These are phyloP conservation scores for Taenioides sp. DNA, from an alignment of 2,797 vertebrate genomes.

Conservation along the genomic window DNA sequence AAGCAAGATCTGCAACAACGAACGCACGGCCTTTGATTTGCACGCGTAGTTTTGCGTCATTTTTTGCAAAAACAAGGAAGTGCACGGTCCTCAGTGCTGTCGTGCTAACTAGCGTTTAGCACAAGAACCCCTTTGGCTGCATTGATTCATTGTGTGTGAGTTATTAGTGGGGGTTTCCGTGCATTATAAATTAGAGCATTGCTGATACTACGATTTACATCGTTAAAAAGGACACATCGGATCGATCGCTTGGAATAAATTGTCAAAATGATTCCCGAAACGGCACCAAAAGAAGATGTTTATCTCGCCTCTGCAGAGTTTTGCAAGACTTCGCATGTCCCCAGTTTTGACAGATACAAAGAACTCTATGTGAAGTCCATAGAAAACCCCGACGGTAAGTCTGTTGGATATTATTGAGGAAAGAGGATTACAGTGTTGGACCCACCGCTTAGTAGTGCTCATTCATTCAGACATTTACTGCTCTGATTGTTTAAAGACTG, in stretches of 20 bases:
- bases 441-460: neutral
- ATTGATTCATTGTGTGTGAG: slow-evolving; percentile 15
- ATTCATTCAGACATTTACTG: neutral
- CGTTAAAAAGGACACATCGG: neutral
- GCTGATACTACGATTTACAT: neutral
- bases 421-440: neutral
- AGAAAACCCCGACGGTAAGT: slow-evolving; percentile 76
- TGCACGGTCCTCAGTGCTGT: slow-evolving; percentile 41
- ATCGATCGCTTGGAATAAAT: neutral
- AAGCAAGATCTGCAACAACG: neutral
- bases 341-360: slow-evolving; percentile 78
- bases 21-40: neutral
- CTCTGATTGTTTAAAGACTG: neutral
- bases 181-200: neutral
- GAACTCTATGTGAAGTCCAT: slow-evolving; percentile 76
- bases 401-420: neutral
- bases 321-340: slow-evolving; percentile 70
- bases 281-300: slow-evolving; percentile 70
- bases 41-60: neutral
- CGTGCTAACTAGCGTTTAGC: slow-evolving; percentile 21
- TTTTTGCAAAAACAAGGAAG: slow-evolving; percentile 48
- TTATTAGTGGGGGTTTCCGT: slow-evolving; percentile 4
- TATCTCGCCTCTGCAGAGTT: slow-evolving; percentile 59
- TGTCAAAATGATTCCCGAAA: slow-evolving; percentile 74
- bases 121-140: slow-evolving; percentile 5